A percentile compares a stretch with the other conserved stretches of the same genome.
phyloP scores from a whole-genome alignment of 2,113 vertebrate genomes.

The Noturus placidus region DNA sequence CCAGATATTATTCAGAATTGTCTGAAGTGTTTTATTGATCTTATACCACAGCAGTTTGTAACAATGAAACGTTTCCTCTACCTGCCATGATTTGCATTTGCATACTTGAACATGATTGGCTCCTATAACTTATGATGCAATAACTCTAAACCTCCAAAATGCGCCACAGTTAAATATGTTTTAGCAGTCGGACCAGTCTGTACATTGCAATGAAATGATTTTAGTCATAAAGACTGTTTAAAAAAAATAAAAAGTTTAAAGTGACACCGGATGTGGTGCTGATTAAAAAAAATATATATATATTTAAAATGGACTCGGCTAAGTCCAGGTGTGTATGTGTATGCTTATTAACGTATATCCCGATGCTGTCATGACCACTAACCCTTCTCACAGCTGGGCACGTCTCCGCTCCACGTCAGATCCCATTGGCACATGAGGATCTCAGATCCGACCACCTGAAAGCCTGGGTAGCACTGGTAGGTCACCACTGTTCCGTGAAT shows the following conservation, averaged over 20 bases:
- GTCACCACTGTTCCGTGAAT: conserved; percentile 92
- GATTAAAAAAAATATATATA: not conserved
- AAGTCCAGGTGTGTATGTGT: too few species aligned
- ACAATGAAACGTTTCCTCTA: not conserved
- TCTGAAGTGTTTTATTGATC: not conserved
- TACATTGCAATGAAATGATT: not conserved
- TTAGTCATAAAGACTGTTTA: not conserved
- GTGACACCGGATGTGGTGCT: not conserved
- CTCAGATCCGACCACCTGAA: conserved; percentile 82
- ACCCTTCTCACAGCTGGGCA: conserved; percentile 90
- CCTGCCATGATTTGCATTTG: not conserved
- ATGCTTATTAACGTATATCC: not conserved
- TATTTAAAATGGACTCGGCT: too few species aligned
- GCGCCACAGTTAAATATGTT: not conserved
- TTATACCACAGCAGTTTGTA: not conserved
- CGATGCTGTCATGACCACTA: conserved; percentile 53
- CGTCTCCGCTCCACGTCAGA: conserved; percentile 91
- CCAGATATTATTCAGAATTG: too few species aligned
- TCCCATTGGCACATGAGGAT: conserved; percentile 99
- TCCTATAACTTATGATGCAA: not conserved
- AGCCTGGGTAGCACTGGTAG: conserved; percentile 96
- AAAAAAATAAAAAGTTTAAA: not conserved
- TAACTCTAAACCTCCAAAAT: not conserved
- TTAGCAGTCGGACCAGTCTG: not conserved
- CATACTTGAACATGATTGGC: not conserved